These are phyloP conservation scores for Gallinago media DNA, from an alignment of 2,113 vertebrate genomes.

Conservation along the genomic window DNA sequence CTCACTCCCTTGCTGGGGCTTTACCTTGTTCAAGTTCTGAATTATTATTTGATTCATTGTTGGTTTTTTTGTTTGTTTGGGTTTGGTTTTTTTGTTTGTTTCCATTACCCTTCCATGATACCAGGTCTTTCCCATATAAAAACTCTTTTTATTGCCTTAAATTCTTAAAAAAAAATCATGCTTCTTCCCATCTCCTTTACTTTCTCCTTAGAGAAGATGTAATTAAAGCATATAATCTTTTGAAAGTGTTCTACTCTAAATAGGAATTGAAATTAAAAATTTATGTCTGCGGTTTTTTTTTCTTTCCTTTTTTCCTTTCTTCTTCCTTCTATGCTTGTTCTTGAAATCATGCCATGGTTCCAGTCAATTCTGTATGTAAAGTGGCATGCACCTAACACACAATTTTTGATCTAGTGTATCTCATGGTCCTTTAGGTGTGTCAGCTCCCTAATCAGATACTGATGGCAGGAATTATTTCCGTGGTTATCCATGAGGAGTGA, in stretches of 20 bases:
- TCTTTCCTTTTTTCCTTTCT: background rate
- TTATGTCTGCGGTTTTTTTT: background rate
- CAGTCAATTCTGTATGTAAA: background rate
- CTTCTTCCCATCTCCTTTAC: background rate
- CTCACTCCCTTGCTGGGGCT: background rate
- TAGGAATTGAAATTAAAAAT: background rate
- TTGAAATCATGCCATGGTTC: background rate
- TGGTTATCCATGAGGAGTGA: background rate
- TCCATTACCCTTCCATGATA: background rate
- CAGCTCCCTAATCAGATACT: background rate
- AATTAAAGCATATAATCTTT: background rate
- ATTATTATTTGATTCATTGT: background rate
- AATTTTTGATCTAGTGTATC: background rate
- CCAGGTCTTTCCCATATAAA: background rate
- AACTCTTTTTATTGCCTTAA: background rate
- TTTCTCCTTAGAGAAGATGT: background rate
- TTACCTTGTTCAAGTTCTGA: background rate
- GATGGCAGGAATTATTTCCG: background rate
- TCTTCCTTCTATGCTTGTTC: background rate
- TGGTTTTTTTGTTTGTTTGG: background rate
- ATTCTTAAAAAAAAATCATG: background rate
- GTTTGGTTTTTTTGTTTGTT: background rate
- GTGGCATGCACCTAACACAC: background rate
- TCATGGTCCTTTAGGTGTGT: background rate
- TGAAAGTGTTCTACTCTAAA: background rate